Evolutionary conservation across 1,140 invertebrate species (phyloP), one percentile per base, ranked within the genome.

Genomic region (Scylla paramamosain): DNA sequence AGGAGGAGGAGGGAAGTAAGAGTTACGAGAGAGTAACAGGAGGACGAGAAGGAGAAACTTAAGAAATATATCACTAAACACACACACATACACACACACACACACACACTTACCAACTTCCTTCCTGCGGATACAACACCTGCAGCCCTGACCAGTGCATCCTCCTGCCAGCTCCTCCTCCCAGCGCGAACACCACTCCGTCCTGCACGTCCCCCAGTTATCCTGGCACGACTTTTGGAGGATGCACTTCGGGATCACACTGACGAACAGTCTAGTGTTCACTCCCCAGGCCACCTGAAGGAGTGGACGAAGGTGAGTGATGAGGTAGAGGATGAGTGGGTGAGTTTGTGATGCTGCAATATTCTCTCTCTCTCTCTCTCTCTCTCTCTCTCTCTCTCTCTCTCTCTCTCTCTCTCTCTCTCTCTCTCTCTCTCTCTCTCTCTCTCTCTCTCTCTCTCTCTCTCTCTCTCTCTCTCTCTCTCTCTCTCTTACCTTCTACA

Each of bases 371-470:
- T 87, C n/a, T 87, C 86, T 87, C n/a, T 87, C 86, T 88, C 28
- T 88, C 86, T 88, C 86, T 39, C 29, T 32, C 86, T 88, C 29
- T 88, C 29, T 32, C 86, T 88, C 86, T 32, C 29, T 32, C 86
- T 87, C 86, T 87, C 29, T 88, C 31, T 32, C 29, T 39, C 86
- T 39, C 86, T 32, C 29, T 32, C 31, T 88, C 31, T 88, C 86
- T 88, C 86, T 88, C 86, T 88, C 84, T 87, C 84, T 87, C 84
- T 87, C 84, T 87, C 84, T 87, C 84, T 87, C 84, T 87, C 84
- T 87, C 84, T 87, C 84, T 87, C 84, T 87, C 84, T 87, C 84
- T 87, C 46, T 48, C 46, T 48, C 46, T 48, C 46, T 67, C 59
- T 67, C 59, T 67, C 59, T 67, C 59, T 67, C 59, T 67, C 59